Conservation (phyloP, 30 jellyfish, hydroid and myxozoan species). For the Turritopsis dohrnii region DNA sequence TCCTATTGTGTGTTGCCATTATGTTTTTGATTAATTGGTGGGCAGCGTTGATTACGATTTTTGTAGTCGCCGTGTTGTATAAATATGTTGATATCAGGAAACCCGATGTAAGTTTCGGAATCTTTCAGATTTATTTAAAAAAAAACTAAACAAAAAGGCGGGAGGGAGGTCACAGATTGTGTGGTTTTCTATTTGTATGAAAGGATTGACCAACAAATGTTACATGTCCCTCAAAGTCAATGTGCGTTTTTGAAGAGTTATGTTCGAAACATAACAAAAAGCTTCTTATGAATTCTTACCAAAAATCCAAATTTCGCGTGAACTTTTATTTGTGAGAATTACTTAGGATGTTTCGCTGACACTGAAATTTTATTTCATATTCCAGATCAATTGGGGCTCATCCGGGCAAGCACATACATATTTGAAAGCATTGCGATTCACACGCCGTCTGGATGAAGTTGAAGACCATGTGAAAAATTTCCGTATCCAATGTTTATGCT, state of each 20-base stretch:
- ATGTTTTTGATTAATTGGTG: constrained; percentile 96
- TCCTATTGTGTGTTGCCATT: constrained; percentile 75
- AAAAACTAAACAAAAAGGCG: too few relatives aligned
- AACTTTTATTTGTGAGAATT: too few relatives aligned
- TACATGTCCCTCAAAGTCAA: too few relatives aligned
- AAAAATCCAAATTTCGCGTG: too few relatives aligned
- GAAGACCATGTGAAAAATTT: constrained; percentile 86
- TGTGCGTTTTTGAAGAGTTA: too few relatives aligned
- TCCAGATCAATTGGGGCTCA: constrained; percentile 93
- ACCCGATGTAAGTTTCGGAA: constrained; percentile 63
- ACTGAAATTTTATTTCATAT: not conserved
- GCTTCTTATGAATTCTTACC: too few relatives aligned
- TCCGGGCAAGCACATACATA: constrained; percentile 92
- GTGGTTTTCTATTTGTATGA: too few relatives aligned
- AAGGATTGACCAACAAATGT: too few relatives aligned
- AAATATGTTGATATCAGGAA: constrained; percentile 72
- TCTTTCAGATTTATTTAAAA: too few relatives aligned
- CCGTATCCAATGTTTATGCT: constrained; percentile 68
- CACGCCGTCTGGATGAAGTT: constrained; percentile 56
- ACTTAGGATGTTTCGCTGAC: too few relatives aligned
- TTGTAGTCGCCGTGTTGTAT: constrained; percentile 57
- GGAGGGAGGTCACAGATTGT: too few relatives aligned
- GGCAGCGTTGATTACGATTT: constrained; percentile 94
- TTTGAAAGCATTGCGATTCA: constrained; percentile 69
- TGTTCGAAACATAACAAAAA: too few relatives aligned